phyloP scores from a whole-genome alignment of 2,888 invertebrate genomes.

The Atrina japonica region DNA sequence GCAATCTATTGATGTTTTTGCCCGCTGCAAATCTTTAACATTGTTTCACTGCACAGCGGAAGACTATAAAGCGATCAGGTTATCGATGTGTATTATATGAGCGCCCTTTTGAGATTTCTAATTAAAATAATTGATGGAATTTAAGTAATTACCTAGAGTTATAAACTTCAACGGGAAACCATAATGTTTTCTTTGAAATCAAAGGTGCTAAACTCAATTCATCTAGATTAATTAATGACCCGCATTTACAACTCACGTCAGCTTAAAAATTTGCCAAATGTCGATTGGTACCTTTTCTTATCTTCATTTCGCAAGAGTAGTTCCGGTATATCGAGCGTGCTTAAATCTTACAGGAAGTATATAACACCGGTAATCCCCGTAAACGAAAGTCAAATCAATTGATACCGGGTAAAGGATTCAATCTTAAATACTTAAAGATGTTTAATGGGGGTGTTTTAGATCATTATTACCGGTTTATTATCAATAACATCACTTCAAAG shows the following conservation, averaged over 20 bases:
- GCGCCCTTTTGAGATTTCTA: constrained; percentile 7
- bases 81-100: background rate
- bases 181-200: constrained; percentile 34
- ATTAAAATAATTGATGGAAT: constrained; percentile 34
- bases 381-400: constrained; percentile 50
- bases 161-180: background rate
- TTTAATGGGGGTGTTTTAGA: constrained; percentile 48
- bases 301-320: constrained; percentile 44
- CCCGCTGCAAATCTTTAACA: no score
- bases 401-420: constrained; percentile 38
- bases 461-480: constrained; percentile 42
- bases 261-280: constrained; percentile 32
- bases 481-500: constrained; percentile 45
- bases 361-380: constrained; percentile 48
- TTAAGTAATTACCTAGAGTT: constrained; percentile 16
- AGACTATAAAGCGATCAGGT: background rate
- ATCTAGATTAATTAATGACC: constrained; percentile 37
- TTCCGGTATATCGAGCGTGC: constrained; percentile 47
- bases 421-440: constrained; percentile 46
- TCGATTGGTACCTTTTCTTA: constrained; percentile 43
- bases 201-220: constrained; percentile 22
- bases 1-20: no score
- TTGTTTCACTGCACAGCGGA: background rate
- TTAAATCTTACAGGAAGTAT: constrained; percentile 34
- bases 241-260: constrained; percentile 34